Evolutionary conservation across 2,888 invertebrate genomes (phyloP).

Genomic region (Horisme vitalbata): DNA sequence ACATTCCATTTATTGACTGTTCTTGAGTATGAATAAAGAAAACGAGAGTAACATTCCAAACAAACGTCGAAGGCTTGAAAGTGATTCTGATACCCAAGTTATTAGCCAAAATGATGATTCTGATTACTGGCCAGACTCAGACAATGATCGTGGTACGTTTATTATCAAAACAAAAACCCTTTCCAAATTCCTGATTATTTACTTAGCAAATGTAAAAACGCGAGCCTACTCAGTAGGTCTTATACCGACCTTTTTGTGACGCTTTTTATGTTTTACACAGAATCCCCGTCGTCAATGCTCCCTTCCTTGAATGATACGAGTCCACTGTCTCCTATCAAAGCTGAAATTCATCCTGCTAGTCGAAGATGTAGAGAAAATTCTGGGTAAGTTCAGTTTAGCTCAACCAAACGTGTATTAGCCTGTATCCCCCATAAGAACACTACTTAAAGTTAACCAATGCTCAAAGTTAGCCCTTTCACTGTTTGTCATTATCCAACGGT

Average conservation of each 20-base stretch:
- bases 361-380: slow-evolving; percentile 78
- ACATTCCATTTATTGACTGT: slow-evolving; percentile 23
- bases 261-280: slow-evolving; percentile 52
- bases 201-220: neutral
- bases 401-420: neutral
- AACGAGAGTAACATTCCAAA: slow-evolving; percentile 53
- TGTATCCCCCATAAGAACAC: too few species aligned
- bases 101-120: slow-evolving; percentile 56
- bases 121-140: slow-evolving; percentile 71
- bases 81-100: slow-evolving; percentile 54
- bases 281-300: slow-evolving; percentile 85
- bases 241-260: neutral
- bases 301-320: slow-evolving; percentile 82
- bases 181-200: too few species aligned
- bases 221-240: neutral
- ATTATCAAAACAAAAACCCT: slow-evolving; percentile 13
- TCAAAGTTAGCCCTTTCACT: too few species aligned
- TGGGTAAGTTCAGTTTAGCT: slow-evolving; percentile 53
- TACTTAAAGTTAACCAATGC: too few species aligned
- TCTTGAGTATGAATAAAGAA: slow-evolving; percentile 62
- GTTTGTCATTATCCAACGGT: too few species aligned
- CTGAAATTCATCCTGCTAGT: slow-evolving; percentile 75
- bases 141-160: slow-evolving; percentile 56
- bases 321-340: slow-evolving; percentile 83
- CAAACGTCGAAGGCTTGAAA: slow-evolving; percentile 62